Evolutionary conservation across 2,113 vertebrate species (phyloP), one percentile per base, ranked within the genome.

Genomic region (Tricholaema leucomelas): DNA sequence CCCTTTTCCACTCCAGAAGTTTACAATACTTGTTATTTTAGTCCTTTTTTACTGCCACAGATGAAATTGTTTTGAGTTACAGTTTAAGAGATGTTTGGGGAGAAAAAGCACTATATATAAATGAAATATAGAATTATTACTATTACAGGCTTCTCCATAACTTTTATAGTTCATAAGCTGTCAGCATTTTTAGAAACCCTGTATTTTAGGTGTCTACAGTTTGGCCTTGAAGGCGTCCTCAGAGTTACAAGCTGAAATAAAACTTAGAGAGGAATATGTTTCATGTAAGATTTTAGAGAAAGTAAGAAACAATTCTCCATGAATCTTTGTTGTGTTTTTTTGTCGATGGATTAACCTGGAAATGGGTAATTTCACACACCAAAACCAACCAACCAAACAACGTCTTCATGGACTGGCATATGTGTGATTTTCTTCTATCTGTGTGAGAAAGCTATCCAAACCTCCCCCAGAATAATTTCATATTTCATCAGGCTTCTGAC

Each of bases 71-170:
- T 70, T 87, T 87, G 85, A 84, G 42, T 71, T 93, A 30, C 0
- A 78, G 42, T 84, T 92, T 91, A 87, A 71, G 58, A 46, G 38
- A 72, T n/a, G 63, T 64, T 95, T 92, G 28, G 38, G 63, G 85
- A 96, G 66, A 84, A 91, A 76, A 81, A 78, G 46, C 35, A 40
- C 70, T 91, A 60, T 79, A 42, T 87, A 91, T 52, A 95, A 65
- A 74, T 81, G 81, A 69, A 94, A 81, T 35, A 75, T 89, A 50
- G 61, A 90, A 90, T 95, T 92, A 92, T 94, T 95, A 64, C 72
- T 91, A 73, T 92, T 90, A 77, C 8, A 69, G 77, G 83, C 67
- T 91, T 85, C 69, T 83, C 56, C 36, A 9, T 92, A 91, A 85
- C 90, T 91, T 87, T 67, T 83, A 36, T 71, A 66, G 69, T 74